phyloP scores from a whole-genome alignment of 2,888 invertebrate species.

The Caenorhabditis macrosperma region DNA sequence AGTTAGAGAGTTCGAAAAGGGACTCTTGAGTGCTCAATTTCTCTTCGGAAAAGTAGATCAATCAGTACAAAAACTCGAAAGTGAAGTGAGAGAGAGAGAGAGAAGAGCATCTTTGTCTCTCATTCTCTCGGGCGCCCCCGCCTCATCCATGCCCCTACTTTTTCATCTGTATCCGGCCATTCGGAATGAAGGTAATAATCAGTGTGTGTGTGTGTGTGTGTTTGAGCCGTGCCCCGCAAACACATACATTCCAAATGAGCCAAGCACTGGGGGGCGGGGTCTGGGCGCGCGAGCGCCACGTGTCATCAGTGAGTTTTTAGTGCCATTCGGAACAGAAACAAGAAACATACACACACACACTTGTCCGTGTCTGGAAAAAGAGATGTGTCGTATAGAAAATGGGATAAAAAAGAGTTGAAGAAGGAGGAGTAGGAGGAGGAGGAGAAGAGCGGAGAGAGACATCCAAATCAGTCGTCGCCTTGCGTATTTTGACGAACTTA shows the following conservation, averaged over 20 bases:
- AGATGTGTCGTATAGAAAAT: conserved; percentile 20
- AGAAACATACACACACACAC: neutral
- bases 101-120: neutral
- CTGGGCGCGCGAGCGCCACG: neutral
- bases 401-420: conserved; percentile 40
- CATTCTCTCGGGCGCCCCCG: neutral
- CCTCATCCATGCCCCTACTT: neutral
- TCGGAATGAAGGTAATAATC: conserved; percentile 23
- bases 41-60: too few relatives aligned
- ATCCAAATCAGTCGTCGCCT: conserved; percentile 54
- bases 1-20: too few relatives aligned
- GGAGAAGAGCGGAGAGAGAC: conserved; percentile 24
- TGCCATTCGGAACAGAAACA: neutral
- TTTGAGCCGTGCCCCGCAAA: neutral
- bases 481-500: conserved; percentile 62
- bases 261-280: neutral
- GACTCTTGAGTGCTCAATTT: too few relatives aligned
- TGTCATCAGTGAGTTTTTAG: neutral
- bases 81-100: neutral
- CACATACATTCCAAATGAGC: conserved; percentile 8
- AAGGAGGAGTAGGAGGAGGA: conserved; percentile 25
- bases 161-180: neutral
- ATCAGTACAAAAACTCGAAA: too few relatives aligned
- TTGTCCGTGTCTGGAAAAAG: neutral
- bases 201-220: neutral